Evolutionary conservation across 2,888 invertebrate species (phyloP), one percentile per base, ranked within the genome.

Genomic region (Synergus japonicus): DNA sequence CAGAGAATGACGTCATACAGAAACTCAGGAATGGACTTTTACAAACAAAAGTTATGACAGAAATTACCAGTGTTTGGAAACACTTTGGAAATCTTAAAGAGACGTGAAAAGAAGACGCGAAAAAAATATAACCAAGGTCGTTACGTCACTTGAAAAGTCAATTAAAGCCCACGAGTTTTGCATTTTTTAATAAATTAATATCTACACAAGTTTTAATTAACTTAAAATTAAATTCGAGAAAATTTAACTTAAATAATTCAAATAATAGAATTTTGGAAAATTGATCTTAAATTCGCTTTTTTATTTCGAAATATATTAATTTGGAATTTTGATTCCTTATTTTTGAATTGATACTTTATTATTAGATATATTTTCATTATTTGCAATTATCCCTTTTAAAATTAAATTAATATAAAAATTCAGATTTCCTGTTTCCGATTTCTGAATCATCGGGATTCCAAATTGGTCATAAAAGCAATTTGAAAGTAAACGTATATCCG

Each of bases 1-100:
- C 54, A 41, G 29, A 73, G 15, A 29, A 37, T 73, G 73, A 73
- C 54, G 73, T 73, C 73, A 73, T 54, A n/a, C 41, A 29, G 49
- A 54, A 54, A 73, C 9, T 29, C 12, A 29, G 29, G 60, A 63
- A 22, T 46, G 15, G n/a, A 9, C 54, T 41, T 37, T 54, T 22
- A 22, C 60, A 63, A 29, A 63, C 13, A 73, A 73, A 73, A 15
- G 18, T 73, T 54, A 41, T 73, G 73, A 54, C 12, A 73, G 54
- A 73, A 73, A 73, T 29, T 54, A 73, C 12, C 37, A 4, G 10
- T 18, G 43, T 66, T n/a, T 43, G 43, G 37, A 41, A 49, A 54
- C 37, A 54, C 10, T 37, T 41, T 3, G 54, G 10, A 4, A 46
- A 46, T 12, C 22, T 46, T 29, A 29, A 7, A 9, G 18, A 58